Evolutionary conservation across 1,140 invertebrate genomes (phyloP).

Genomic region (Solenopsis invicta): DNA sequence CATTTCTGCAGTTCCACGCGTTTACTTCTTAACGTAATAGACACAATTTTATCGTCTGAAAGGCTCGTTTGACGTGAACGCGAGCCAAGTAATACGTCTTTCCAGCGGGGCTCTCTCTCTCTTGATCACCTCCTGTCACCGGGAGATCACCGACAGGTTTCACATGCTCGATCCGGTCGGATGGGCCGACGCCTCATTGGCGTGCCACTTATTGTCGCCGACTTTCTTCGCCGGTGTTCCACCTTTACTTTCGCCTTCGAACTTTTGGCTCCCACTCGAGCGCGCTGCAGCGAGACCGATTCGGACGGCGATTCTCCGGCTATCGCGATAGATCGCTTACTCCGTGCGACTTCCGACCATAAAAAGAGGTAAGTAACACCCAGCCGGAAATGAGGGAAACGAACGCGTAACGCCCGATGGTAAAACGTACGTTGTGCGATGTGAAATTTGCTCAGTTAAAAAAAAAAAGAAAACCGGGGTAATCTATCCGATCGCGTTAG

Average conservation of each 20-base stretch:
- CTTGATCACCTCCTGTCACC: not conserved
- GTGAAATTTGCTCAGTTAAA: not conserved
- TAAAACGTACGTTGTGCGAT: not conserved
- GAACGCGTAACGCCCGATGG: not conserved
- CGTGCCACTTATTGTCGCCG: conserved; percentile 67
- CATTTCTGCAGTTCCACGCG: no score
- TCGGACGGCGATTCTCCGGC: conserved; percentile 3
- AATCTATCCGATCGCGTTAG: not conserved
- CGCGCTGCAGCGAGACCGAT: conserved; percentile 36
- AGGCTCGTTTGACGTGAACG: not conserved
- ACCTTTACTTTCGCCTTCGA: conserved; percentile 73
- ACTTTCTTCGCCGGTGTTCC: conserved; percentile 71
- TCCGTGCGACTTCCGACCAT: conserved; percentile 34
- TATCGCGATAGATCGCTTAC: conserved; percentile 45
- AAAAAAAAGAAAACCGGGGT: not conserved
- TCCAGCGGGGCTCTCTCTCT: not conserved
- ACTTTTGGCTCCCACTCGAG: conserved; percentile 47
- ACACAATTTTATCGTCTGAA: not conserved
- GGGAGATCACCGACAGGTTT: conserved; percentile 46
- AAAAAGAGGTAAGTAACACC: conserved; percentile 17
- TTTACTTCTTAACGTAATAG: not conserved
- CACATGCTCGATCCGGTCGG: conserved; percentile 46
- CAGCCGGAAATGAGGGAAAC: conserved; percentile 4
- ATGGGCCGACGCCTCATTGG: conserved; percentile 43
- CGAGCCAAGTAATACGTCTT: not conserved